These are phyloP conservation scores for Chunga burmeisteri DNA, from an alignment of 2,113 vertebrate species.

Conservation along the genomic window DNA sequence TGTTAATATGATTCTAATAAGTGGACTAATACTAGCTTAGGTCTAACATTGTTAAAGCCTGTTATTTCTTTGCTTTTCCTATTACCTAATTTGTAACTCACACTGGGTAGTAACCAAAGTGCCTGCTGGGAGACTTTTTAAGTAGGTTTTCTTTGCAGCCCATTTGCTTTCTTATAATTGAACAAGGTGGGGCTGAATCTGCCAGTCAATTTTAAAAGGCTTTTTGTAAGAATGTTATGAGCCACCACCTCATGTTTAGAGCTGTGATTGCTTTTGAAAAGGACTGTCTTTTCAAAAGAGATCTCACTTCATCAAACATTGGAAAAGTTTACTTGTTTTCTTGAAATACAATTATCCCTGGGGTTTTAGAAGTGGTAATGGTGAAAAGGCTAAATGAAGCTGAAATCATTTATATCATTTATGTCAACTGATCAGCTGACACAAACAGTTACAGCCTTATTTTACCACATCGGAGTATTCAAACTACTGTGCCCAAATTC, in stretches of 20 bases:
- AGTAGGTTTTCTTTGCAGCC: slow-evolving; percentile 7
- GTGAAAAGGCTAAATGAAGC: slow-evolving; percentile 19
- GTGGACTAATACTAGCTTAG: background rate
- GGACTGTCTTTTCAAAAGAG: background rate
- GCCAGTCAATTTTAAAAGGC: slow-evolving; percentile 9
- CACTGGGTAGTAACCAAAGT: background rate
- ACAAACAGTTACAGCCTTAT: background rate
- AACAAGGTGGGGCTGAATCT: background rate
- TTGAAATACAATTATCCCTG: background rate
- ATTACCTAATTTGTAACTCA: slow-evolving; percentile 35
- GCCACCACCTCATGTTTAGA: background rate
- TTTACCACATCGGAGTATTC: background rate
- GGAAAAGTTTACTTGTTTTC: slow-evolving; percentile 30
- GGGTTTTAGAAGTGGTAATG: background rate
- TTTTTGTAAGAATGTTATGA: slow-evolving; percentile 18
- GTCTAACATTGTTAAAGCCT: slow-evolving; percentile 1
- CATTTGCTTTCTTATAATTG: background rate
- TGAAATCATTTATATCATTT: slow-evolving; percentile 2
- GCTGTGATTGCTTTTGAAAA: slow-evolving; percentile 18
- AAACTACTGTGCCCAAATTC: background rate
- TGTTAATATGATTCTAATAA: background rate
- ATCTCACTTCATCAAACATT: background rate
- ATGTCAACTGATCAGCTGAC: background rate
- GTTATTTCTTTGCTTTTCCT: slow-evolving; percentile 21
- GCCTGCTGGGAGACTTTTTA: slow-evolving; percentile 13